These are phyloP conservation scores for Drosophila nigrodunni DNA, from an alignment of 1,140 invertebrate species.

Conservation along the genomic window DNA sequence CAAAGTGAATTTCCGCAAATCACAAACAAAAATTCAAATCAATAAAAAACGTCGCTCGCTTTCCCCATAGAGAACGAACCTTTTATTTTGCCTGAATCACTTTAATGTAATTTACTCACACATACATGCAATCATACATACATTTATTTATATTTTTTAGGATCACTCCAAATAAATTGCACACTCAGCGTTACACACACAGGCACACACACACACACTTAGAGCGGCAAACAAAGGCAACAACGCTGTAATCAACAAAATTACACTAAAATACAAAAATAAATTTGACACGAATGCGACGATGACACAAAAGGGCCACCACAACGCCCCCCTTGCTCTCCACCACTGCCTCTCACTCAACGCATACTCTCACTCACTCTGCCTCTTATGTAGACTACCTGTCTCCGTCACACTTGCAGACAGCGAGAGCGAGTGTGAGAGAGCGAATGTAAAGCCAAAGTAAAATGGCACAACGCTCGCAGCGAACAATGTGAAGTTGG, in stretches of 20 bases:
- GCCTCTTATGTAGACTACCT: constrained; percentile 3
- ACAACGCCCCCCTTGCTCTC: background rate
- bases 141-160: constrained; percentile 57
- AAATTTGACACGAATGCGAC: constrained; percentile 82
- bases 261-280: constrained; percentile 82
- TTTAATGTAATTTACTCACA: constrained; percentile 20
- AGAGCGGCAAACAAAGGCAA: constrained; percentile 54
- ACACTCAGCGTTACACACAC: constrained; percentile 53
- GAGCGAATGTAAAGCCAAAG: constrained; percentile 46
- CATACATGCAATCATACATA: constrained; percentile 1
- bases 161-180: constrained; percentile 78
- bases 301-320: constrained; percentile 69
- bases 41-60: background rate
- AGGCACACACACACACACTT: constrained; percentile 15
- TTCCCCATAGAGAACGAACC: background rate
- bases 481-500: constrained; percentile 69
- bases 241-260: constrained; percentile 79
- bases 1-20: background rate
- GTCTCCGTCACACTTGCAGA: constrained; percentile 4
- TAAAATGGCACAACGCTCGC: constrained; percentile 73
- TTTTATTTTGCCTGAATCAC: background rate
- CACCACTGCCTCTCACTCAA: background rate
- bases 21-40: constrained; percentile 14
- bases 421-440: background rate
- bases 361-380: background rate